Base-by-base conservation (phyloP, 2,888 invertebrate species). In the Coenonympha arcania region DNA sequence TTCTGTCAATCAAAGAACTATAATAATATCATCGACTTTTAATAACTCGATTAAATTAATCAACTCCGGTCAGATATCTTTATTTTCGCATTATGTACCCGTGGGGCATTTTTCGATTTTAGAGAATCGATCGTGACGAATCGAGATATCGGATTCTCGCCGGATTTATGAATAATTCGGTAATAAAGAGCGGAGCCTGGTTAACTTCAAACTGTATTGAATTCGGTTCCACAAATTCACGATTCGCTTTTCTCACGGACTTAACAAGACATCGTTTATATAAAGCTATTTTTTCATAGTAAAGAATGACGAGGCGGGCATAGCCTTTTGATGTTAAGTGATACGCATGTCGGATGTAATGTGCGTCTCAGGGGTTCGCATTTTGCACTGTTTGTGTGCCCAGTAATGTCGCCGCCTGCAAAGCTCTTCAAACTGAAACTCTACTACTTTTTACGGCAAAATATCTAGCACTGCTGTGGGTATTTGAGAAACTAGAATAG, bases 151-250 rank as follows among this genome's bases (percentile, higher is more conserved):
- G 66, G 68, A 65, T 71, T 73, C 76, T 69, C 71, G 65, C 68
- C 59, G 65, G 68, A 67, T 69, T 69, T 74, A 71, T 76, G 76
- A 76, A 77, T 76, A 76, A 75, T 69, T 73, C 69, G 51, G 58
- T 63, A 61, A 60, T 68, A 63, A 66, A 62, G 56, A 60, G 60
- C 47, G 61, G 34, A 42, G 19, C 4, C 11, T n/a, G 65, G 66
- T 68, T 66, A 67, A 62, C 46, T 49, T 47, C 40, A 54, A 52
- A 40, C 53, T 36, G 51, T 39, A 48, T 43, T 40, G 43, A 20
- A 46, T 47, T 46, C 34, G 47, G 53, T 49, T 24, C 15, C 45
- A 52, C 43, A 41, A 48, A 48, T 44, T 47, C 54, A 56, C 52
- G 48, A 48, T 50, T 46, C 6, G 26, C 16, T 48, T 54, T 57